phyloP scores from a whole-genome alignment of 2,888 invertebrate genomes.

The Euphydryas editha region DNA sequence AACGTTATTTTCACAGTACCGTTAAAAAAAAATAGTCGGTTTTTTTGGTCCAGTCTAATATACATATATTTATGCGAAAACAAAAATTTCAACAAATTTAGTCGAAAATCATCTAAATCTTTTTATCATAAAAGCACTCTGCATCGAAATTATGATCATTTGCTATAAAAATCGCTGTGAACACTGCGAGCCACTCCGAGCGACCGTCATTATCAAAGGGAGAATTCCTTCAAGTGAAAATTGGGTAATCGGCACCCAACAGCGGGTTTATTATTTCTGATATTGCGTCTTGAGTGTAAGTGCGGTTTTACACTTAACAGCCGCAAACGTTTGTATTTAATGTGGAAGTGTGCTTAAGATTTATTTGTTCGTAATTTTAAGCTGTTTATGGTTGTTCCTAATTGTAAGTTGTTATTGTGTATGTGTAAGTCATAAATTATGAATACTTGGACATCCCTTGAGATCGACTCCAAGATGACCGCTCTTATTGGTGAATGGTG shows the following conservation, averaged over 20 bases:
- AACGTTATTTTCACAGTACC: too few species aligned
- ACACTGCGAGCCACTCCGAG: conserved; percentile 24
- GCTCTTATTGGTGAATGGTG: too few species aligned
- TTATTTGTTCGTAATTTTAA: conserved; percentile 2
- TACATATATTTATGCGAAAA: not conserved
- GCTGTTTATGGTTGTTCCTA: not conserved
- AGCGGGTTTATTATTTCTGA: conserved; percentile 61
- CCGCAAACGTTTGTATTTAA: conserved; percentile 4
- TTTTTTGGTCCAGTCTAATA: too few species aligned
- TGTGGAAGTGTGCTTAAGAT: conserved; percentile 5
- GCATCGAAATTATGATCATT: conserved; percentile 61
- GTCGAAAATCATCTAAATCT: conserved; percentile 16
- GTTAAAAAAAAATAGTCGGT: too few species aligned
- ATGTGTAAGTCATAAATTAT: not conserved
- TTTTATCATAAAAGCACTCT: conserved; percentile 51
- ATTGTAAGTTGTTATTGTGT: not conserved
- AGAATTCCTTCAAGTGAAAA: conserved; percentile 61
- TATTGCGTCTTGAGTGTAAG: conserved; percentile 32
- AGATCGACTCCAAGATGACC: too few species aligned
- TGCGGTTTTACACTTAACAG: conserved; percentile 25
- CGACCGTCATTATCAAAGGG: conserved; percentile 31
- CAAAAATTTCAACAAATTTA: conserved; percentile 5
- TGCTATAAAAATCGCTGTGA: conserved; percentile 50
- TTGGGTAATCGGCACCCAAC: conserved; percentile 69
- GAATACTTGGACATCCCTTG: too few species aligned